These are phyloP conservation scores for Hyposoter dolosus DNA, from an alignment of 2,888 invertebrate genomes.

Conservation along the genomic window DNA sequence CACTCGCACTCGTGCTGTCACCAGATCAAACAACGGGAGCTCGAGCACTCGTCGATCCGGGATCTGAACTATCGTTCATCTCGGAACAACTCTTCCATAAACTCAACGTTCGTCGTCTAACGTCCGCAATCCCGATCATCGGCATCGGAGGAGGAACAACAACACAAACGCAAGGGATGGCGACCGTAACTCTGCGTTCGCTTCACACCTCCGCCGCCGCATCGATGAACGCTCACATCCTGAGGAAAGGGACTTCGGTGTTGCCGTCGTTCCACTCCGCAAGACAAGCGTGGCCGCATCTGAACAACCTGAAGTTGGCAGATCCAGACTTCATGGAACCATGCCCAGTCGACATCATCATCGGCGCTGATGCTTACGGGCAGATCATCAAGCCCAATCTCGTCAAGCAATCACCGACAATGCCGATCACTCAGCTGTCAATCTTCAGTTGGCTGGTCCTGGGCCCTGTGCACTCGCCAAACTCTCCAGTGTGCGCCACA, in stretches of 20 bases:
- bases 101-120: slow-evolving; percentile 12
- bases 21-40: too few relatives aligned
- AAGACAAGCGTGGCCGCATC: slow-evolving; percentile 57
- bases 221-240: slow-evolving; percentile 40
- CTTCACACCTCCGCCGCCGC: background rate
- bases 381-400: slow-evolving; percentile 62
- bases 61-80: too few relatives aligned
- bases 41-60: too few relatives aligned
- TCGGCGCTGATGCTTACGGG: slow-evolving; percentile 66
- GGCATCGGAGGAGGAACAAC: slow-evolving; percentile 50
- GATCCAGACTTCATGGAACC: slow-evolving; percentile 65
- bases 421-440: slow-evolving; percentile 58
- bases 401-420: slow-evolving; percentile 40
- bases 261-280: slow-evolving; percentile 47
- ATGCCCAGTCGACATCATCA: slow-evolving; percentile 63
- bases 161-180: slow-evolving; percentile 37
- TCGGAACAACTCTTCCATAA: too few relatives aligned
- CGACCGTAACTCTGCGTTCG: slow-evolving; percentile 10
- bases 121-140: slow-evolving; percentile 15
- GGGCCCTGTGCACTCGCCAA: slow-evolving; percentile 13
- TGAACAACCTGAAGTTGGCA: slow-evolving; percentile 53
- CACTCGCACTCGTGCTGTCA: background rate
- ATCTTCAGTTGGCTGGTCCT: slow-evolving; percentile 60
- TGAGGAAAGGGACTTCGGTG: slow-evolving; percentile 38
- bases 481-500: background rate